phyloP scores from a whole-genome alignment of 35 echinoderm and acorn worm species.

The Amphiura filiformis region DNA sequence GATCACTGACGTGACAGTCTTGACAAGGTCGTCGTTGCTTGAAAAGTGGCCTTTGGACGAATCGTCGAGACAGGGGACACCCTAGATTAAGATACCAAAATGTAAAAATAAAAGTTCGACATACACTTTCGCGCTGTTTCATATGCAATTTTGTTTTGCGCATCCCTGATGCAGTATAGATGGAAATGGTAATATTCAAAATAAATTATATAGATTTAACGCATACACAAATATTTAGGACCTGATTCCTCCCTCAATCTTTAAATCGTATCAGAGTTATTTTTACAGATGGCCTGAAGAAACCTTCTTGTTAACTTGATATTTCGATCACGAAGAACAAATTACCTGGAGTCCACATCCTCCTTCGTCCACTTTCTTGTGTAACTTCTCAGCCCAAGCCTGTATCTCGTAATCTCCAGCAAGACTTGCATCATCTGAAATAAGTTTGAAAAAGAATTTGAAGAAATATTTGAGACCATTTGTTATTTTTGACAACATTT shows the following conservation, averaged over 20 bases:
- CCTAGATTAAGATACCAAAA: conserved; percentile 9
- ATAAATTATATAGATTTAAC: no score
- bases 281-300: no score
- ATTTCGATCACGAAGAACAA: no score
- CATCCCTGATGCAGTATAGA: no score
- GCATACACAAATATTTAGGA: no score
- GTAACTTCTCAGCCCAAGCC: conserved; percentile 38
- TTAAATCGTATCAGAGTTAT: no score
- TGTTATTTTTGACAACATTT: background rate
- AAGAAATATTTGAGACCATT: background rate
- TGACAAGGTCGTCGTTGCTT: conserved; percentile 48
- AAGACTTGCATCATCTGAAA: conserved; percentile 27
- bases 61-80: background rate
- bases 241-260: background rate
- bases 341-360: conserved; percentile 24
- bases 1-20: conserved; percentile 57
- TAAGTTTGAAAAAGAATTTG: background rate
- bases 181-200: no score
- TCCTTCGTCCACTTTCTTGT: background rate
- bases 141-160: no score
- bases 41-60: conserved; percentile 38
- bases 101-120: background rate
- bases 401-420: conserved; percentile 63
- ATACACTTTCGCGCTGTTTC: background rate
- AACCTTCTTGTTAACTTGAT: no score